A percentile compares a stretch with the other conserved stretches of the same genome.
phyloP scores from a whole-genome alignment of 2,888 invertebrate species.

The Arctia plantaginis region DNA sequence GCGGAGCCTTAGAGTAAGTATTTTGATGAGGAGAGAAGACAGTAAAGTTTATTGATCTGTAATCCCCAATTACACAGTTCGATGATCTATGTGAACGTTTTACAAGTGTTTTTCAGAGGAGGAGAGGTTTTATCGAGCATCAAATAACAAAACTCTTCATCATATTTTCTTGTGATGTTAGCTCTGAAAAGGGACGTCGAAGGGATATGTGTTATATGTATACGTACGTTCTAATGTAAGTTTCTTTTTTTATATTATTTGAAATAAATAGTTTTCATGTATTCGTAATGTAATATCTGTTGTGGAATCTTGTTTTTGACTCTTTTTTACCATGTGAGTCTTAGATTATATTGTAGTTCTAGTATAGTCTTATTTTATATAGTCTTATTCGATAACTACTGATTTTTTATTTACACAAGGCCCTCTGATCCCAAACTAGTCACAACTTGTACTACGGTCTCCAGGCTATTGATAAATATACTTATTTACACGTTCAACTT shows the following conservation, averaged over 20 bases:
- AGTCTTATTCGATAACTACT: not conserved
- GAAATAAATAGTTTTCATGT: not conserved
- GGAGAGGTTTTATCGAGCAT: not conserved
- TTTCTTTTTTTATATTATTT: not conserved
- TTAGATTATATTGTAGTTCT: too few species aligned
- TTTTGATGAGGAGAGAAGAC: not conserved
- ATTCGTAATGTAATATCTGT: not conserved
- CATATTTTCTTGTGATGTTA: not conserved
- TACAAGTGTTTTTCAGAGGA: not conserved
- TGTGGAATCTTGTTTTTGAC: not conserved
- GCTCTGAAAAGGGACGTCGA: not conserved
- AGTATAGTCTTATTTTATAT: not conserved
- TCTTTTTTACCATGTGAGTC: not conserved
- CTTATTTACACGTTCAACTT: not conserved
- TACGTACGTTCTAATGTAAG: not conserved
- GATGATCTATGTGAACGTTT: slow-evolving; percentile 1
- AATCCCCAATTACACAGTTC: slow-evolving; percentile 4
- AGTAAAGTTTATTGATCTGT: not conserved
- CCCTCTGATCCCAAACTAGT: not conserved
- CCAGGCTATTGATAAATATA: not conserved
- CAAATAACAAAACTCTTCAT: not conserved
- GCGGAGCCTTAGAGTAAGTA: not conserved
- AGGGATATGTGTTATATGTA: not conserved
- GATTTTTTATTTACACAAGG: not conserved
- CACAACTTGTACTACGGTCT: not conserved